Evolutionary conservation across 2,888 invertebrate species (phyloP), one percentile per base, ranked within the genome.

Genomic region (Chaitophorus viminalis): DNA sequence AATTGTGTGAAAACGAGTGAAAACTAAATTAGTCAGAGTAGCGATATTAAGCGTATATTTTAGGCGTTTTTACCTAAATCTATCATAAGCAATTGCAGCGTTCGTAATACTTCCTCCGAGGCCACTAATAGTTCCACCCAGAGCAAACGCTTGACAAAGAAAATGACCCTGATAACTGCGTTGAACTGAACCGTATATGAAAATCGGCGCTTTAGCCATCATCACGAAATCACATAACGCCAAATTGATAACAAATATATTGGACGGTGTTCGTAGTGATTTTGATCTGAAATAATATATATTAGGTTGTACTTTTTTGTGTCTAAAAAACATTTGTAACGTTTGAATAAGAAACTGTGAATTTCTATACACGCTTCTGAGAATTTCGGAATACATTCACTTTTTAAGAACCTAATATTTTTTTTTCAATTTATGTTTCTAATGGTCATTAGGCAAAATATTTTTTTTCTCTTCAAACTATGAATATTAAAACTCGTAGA

Each of bases 161-260:
- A 94, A 93, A 0, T 97, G 97, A 8, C 93, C 90, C 0, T 95
- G 96, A 90, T 94, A 96, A 0, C 96, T 96, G 89, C 94, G 93
- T 91, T 95, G 93, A 90, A 95, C 95, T 60, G 96, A 96, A 91
- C 96, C 96, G 91, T 96, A 96, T 90, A 96, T 95, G 91, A 96
- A 96, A 89, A 97, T 94, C 0, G 96, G 96, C 0, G 96, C 93
- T 92, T 97, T 97, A 60, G 94, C 91, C 96, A 96, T 96, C 97
- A 97, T 97, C 54, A 96, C 92, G 90, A 97, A 96, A 92, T 97
- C 97, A 90, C 95, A 94, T 88, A 96, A 92, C 0, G 97, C 96
- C 91, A 97, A 92, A 91, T 97, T 96, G 82, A 97, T 93, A 21
- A 97, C 96, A 89, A 97, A 94, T 91, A 97, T 94, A 91, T 97